A percentile compares a stretch with the other conserved stretches of the same genome.
Evolutionary conservation across 2,797 vertebrate genomes (phyloP).

Genomic region (Sardinella longiceps): DNA sequence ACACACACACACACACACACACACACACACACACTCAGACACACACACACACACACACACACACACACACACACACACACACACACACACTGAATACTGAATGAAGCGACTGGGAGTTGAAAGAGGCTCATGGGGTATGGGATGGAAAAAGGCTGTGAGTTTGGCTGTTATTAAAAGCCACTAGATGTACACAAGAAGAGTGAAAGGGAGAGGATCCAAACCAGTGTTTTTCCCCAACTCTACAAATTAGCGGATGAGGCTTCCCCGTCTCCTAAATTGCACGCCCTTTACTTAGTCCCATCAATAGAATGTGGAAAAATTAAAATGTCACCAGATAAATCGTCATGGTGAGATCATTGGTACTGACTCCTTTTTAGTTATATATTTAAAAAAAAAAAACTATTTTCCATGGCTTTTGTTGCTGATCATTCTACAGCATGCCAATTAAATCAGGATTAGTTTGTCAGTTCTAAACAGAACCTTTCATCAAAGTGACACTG

Average conservation of each 20-base stretch:
- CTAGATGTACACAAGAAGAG: not conserved
- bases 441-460: no score
- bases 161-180: slow-evolving; percentile 3
- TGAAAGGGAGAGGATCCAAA: not conserved
- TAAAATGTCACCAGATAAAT: not conserved
- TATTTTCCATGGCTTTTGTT: not conserved
- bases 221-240: not conserved
- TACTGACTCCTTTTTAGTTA: no score
- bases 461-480: no score
- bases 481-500: no score
- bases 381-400: no score
- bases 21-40: no score
- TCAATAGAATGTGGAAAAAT: not conserved
- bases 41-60: no score
- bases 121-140: not conserved
- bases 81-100: no score
- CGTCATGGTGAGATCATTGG: not conserved
- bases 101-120: not conserved
- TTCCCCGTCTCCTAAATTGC: not conserved
- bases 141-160: not conserved
- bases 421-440: no score
- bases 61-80: no score
- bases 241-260: not conserved
- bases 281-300: not conserved
- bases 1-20: no score